Evolutionary conservation across 2,113 vertebrate genomes (phyloP).

Genomic region (Panthera uncia): DNA sequence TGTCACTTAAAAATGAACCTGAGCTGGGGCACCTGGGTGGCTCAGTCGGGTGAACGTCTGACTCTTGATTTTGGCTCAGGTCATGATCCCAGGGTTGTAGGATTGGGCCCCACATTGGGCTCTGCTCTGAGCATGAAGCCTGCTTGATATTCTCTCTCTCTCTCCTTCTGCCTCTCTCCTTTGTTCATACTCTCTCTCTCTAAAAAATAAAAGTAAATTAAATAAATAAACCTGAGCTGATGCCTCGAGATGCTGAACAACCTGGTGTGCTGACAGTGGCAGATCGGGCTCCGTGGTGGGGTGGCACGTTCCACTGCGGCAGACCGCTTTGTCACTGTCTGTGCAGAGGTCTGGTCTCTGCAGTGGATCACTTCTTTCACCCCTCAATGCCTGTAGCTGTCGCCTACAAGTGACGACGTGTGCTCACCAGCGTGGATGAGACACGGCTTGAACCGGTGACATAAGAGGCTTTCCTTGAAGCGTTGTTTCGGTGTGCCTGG

Average conservation of each 20-base stretch:
- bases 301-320: not conserved
- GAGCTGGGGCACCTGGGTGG: not conserved
- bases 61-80: no score
- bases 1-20: not conserved
- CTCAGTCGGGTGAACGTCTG: no score
- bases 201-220: no score
- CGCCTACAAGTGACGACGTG: not conserved
- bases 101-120: no score
- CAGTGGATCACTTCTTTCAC: no score
- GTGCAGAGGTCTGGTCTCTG: not conserved
- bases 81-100: no score
- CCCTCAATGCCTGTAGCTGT: not conserved
- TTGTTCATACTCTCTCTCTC: no score
- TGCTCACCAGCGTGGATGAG: fast-evolving
- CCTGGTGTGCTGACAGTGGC: not conserved
- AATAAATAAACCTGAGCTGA: not conserved
- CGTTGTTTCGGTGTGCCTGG: not conserved
- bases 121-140: no score
- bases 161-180: no score
- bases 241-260: not conserved
- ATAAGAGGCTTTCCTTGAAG: not conserved
- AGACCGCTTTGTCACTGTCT: not conserved
- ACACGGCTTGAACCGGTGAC: not conserved
- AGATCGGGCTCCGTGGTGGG: fast-evolving
- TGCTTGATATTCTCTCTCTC: no score